Conservation (phyloP, 1,140 invertebrate species). For the Maconellicoccus hirsutus region DNA sequence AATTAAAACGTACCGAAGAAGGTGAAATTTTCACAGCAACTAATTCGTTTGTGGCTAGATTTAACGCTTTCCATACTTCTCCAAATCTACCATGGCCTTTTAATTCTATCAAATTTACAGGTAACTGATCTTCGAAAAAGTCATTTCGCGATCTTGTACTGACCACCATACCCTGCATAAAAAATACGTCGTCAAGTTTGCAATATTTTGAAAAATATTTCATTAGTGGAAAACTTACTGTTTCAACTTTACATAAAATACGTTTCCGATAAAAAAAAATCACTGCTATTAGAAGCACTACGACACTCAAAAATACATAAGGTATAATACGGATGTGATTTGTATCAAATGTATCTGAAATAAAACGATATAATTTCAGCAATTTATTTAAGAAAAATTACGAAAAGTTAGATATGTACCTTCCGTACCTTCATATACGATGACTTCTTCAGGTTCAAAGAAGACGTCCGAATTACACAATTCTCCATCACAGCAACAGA, state of each 20-base stretch:
- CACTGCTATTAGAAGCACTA: no score
- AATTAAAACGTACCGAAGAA: constrained; percentile 27
- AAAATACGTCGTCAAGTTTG: no score
- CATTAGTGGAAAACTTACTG: constrained; percentile 29
- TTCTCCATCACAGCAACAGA: constrained; percentile 84
- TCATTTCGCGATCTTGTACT: constrained; percentile 34
- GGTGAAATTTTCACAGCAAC: constrained; percentile 68
- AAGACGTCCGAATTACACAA: constrained; percentile 71
- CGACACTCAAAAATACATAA: neutral
- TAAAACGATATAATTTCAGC: no score
- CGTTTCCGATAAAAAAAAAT: neutral
- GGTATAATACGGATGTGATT: no score
- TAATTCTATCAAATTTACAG: constrained; percentile 71
- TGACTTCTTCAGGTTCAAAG: constrained; percentile 47
- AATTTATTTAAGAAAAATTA: no score
- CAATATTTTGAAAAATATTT: no score
- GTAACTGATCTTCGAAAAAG: constrained; percentile 44
- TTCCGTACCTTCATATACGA: constrained; percentile 25
- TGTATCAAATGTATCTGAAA: no score
- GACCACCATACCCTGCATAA: no score
- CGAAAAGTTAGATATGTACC: no score
- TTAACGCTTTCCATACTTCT: constrained; percentile 81
- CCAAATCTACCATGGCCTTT: constrained; percentile 90
- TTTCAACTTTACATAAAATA: neutral
- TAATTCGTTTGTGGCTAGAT: constrained; percentile 46